phyloP scores from a whole-genome alignment of 2,113 vertebrate species.

The Chaenogobius annularis region DNA sequence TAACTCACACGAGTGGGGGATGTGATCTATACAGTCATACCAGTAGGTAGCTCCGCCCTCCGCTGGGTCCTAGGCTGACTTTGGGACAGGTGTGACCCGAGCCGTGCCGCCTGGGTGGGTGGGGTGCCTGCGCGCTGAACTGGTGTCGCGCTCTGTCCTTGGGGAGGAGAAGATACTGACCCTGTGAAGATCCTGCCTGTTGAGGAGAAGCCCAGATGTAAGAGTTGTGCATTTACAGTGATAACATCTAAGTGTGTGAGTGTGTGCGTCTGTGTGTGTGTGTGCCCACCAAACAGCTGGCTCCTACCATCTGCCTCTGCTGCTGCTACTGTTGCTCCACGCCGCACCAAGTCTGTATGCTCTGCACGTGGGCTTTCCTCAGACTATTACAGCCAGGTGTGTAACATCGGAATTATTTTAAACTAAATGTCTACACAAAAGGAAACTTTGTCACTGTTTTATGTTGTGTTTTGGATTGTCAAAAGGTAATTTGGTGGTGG shows the following conservation, averaged over 20 bases:
- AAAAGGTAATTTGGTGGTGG: neutral
- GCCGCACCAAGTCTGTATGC: constrained; percentile 36
- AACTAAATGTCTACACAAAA: constrained; percentile 1
- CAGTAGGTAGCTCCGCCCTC: constrained; percentile 19
- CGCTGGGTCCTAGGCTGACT: constrained; percentile 31
- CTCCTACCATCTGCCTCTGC: constrained; percentile 77
- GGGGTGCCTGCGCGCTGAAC: constrained; percentile 26
- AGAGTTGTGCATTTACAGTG: constrained; percentile 34
- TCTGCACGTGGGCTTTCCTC: constrained; percentile 28
- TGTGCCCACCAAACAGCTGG: constrained; percentile 79
- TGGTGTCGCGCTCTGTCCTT: constrained; percentile 43
- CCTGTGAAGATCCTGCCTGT: constrained; percentile 56
- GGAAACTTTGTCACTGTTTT: neutral
- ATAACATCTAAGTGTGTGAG: neutral
- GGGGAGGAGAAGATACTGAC: constrained; percentile 61
- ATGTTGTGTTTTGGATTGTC: neutral
- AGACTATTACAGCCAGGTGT: constrained; percentile 24
- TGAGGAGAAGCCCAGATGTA: constrained; percentile 58
- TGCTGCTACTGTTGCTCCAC: constrained; percentile 31
- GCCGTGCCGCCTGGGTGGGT: constrained; percentile 14
- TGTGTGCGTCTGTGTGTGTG: constrained; percentile 30
- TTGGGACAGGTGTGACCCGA: constrained; percentile 43
- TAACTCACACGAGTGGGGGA: constrained; percentile 34
- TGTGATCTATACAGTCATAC: constrained; percentile 19
- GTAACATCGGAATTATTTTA: neutral